Evolutionary conservation across 92 coral and sea anemone genomes (phyloP).

Genomic region (Chrysogorgia sp.): DNA sequence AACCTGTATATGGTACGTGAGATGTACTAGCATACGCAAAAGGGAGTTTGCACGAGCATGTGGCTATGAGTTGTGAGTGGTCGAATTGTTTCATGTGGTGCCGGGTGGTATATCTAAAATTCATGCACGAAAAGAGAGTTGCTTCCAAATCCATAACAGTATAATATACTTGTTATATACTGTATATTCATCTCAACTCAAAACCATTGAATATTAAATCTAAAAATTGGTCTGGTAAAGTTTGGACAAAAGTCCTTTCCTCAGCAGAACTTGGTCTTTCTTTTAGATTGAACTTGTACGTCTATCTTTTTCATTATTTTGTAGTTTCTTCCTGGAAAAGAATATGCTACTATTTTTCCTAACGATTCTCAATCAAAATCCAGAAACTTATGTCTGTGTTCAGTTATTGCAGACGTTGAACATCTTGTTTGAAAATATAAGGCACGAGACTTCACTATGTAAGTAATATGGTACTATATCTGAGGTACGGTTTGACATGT

Average conservation of each 20-base stretch:
- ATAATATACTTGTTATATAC: background rate
- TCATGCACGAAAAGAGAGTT: too few species aligned
- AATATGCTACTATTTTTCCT: conserved; percentile 92
- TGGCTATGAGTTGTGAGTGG: too few species aligned
- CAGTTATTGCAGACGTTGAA: conserved; percentile 93
- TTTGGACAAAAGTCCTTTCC: too few species aligned
- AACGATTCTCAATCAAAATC: conserved; percentile 90
- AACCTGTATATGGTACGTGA: too few species aligned
- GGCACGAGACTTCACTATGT: conserved; percentile 97
- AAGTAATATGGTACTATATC: conserved; percentile 43
- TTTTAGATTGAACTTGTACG: background rate
- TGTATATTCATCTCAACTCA: background rate
- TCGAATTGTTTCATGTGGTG: too few species aligned
- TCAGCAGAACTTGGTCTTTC: background rate
- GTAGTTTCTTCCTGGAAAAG: conserved; percentile 93
- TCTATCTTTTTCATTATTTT: conserved; percentile 8
- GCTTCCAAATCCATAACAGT: too few species aligned
- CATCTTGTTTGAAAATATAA: conserved; percentile 93
- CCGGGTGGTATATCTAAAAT: too few species aligned
- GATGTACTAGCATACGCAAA: too few species aligned
- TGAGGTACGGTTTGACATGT: background rate
- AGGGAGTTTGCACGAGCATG: too few species aligned
- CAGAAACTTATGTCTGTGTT: conserved; percentile 90
- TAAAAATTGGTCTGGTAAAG: too few species aligned
- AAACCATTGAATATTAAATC: too few species aligned